A percentile compares a stretch with the other conserved stretches of the same genome.
Evolutionary conservation across 2,113 vertebrate species (phyloP).

Genomic region (Mionectes macconnelli): DNA sequence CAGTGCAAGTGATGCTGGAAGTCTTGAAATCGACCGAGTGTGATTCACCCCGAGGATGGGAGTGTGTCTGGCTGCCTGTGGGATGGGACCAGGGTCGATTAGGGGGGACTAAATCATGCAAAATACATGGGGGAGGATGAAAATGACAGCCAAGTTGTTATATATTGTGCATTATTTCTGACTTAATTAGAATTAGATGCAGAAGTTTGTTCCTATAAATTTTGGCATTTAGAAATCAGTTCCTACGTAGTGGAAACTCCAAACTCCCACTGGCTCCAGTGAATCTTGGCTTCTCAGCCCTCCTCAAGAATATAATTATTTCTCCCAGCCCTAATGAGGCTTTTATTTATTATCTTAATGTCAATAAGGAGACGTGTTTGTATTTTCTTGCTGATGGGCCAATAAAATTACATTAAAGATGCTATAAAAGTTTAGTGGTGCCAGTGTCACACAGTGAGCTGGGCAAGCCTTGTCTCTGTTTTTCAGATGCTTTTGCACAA

Average conservation of each 20-base stretch:
- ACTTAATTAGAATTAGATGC: not conserved
- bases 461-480: not conserved
- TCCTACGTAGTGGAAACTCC: not conserved
- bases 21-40: not conserved
- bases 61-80: not conserved
- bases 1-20: not conserved
- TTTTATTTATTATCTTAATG: conserved; percentile 25
- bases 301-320: not conserved
- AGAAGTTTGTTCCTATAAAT: not conserved
- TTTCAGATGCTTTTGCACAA: not conserved
- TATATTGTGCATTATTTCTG: not conserved
- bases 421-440: not conserved
- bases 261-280: not conserved
- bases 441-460: not conserved
- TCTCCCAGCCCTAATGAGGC: not conserved
- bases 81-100: accelerated
- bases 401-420: not conserved
- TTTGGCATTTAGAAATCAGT: not conserved
- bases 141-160: not conserved
- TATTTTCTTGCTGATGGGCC: not conserved
- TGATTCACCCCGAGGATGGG: not conserved
- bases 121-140: not conserved
- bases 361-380: not conserved
- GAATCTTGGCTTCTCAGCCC: not conserved
- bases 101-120: not conserved